phyloP scores from a whole-genome alignment of 2,113 vertebrate species.

The Mormyrus iriodes region DNA sequence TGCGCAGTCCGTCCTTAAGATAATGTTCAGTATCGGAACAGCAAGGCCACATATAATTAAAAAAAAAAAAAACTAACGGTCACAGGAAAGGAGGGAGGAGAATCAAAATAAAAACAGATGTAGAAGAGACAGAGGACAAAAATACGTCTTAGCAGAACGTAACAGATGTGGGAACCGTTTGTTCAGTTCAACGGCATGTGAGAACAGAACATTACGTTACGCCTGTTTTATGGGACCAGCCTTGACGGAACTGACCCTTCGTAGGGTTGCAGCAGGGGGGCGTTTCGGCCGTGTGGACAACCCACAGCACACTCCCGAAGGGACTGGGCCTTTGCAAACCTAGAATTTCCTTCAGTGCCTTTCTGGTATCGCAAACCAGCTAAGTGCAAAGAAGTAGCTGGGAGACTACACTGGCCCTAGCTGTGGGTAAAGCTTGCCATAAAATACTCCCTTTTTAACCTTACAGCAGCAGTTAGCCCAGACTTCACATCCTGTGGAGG shows the following conservation, averaged over 20 bases:
- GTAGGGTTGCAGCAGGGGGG: neutral
- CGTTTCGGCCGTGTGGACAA: neutral
- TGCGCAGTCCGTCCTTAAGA: neutral
- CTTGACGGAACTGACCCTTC: neutral
- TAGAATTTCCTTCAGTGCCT: neutral
- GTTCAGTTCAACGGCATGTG: neutral
- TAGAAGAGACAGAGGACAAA: neutral
- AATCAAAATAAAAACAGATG: neutral
- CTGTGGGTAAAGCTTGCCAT: neutral
- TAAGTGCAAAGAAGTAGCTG: neutral
- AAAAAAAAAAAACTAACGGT: neutral
- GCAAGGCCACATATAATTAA: neutral
- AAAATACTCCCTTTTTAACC: neutral
- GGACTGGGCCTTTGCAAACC: neutral
- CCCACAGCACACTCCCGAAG: neutral
- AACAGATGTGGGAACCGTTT: slow-evolving; percentile 3
- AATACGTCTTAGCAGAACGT: neutral
- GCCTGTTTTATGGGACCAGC: neutral
- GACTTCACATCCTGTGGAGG: slow-evolving; percentile 33
- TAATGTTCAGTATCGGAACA: neutral
- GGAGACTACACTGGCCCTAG: neutral
- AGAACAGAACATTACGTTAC: neutral
- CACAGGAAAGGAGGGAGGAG: neutral
- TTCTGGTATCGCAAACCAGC: neutral
- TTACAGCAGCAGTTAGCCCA: neutral